These are phyloP conservation scores for Paedocypris sp. DNA, from an alignment of 2,113 vertebrate species.

Conservation along the genomic window DNA sequence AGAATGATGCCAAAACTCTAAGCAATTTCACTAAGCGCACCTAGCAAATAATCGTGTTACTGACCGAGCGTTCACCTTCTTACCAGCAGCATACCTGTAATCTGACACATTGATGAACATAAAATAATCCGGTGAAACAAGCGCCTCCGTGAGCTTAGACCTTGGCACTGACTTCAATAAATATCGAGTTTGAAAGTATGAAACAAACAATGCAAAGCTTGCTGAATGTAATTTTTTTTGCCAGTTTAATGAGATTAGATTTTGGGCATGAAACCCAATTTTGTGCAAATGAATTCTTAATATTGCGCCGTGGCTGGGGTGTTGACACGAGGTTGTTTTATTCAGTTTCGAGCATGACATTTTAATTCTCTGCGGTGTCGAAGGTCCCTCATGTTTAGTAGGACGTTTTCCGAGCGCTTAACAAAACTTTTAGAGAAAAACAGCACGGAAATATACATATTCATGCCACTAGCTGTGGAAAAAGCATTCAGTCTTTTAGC, in stretches of 20 bases:
- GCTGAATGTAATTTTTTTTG: constrained; percentile 22
- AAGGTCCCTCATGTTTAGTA: neutral
- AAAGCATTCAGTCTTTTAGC: neutral
- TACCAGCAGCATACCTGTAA: constrained; percentile 3
- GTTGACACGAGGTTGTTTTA: constrained; percentile 15
- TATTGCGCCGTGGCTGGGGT: neutral
- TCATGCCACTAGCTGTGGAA: neutral
- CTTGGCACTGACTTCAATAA: neutral
- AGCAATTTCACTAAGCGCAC: constrained; percentile 12
- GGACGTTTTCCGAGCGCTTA: neutral
- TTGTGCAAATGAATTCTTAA: constrained; percentile 9
- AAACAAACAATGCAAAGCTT: neutral
- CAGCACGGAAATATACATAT: neutral
- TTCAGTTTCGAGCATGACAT: neutral
- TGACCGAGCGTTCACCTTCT: constrained; percentile 9
- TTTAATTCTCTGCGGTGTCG: neutral
- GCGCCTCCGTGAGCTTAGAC: neutral
- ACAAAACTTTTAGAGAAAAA: neutral
- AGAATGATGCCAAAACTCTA: constrained; percentile 20
- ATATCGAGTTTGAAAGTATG: constrained; percentile 11
- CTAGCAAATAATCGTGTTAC: constrained; percentile 40
- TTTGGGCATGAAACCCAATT: constrained; percentile 20
- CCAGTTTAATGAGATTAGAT: constrained; percentile 18
- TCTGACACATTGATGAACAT: constrained; percentile 6
- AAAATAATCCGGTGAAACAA: constrained; percentile 7